Base-by-base conservation (phyloP, 2,888 invertebrate genomes). In the Bombylius major region DNA sequence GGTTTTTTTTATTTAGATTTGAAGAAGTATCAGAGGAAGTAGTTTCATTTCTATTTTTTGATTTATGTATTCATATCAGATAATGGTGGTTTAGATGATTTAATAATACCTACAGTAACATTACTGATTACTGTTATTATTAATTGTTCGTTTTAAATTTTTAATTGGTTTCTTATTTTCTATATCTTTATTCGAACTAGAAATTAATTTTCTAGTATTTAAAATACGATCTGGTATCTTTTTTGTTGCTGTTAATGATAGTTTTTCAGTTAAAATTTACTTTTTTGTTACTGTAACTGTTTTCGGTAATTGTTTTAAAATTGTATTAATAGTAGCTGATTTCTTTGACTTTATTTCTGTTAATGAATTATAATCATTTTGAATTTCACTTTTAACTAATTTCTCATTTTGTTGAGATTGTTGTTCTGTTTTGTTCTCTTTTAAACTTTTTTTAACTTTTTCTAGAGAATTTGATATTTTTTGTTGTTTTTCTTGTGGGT, bases 401-500 rank as follows among this genome's bases (percentile, higher is more conserved):
- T 2, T 23, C 11, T 39, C 31, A n/a, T n/a, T n/a, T n/a, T n/a
- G n/a, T n/a, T n/a, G n/a, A n/a, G n/a, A n/a, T 7, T 34, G 5
- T 34, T 51, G 47, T 23, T 47, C 49, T 52, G 51, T 47, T n/a
- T 47, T 48, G 45, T 55, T 39, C 5, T 32, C 50, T 45, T 45
- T 32, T 51, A 9, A 47, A 7, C 8, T 11, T 42, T 12, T 13
- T 3, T 13, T n/a, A 5, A 4, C 14, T 39, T 48, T 31, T 44
- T 49, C 23, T 23, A 23, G 23, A 23, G 33, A 14, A 45, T 48
- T 49, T 50, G 71, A 52, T 77, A 65, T 0, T 76, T 76, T 58
- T 57, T 77, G 77, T 59, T 68, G 79, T 62, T 69, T 72, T 70
- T 53, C 73, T 69, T 46, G 70, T 69, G 51, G 39, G 5, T 68